A percentile compares a stretch with the other conserved stretches of the same genome.
Evolutionary conservation across 2,888 invertebrate species (phyloP).

Genomic region (Ectemnius continuus): DNA sequence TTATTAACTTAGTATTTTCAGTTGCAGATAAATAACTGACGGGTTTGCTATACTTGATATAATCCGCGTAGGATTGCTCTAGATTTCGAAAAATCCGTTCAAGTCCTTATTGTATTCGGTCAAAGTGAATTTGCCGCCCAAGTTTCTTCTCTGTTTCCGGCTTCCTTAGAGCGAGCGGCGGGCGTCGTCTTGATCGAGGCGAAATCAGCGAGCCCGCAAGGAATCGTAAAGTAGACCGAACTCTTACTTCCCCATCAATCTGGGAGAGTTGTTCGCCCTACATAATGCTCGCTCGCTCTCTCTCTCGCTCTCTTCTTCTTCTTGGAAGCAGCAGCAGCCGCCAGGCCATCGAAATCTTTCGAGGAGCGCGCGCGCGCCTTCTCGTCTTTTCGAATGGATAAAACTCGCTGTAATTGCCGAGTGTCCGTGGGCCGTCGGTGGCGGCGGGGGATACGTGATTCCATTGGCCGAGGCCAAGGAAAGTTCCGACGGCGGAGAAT

Average conservation of each 20-base stretch:
- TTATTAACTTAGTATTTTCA: no score
- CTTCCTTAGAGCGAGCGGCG: no score
- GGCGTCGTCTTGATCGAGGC: no score
- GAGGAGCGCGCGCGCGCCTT: not conserved
- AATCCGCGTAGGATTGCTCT: no score
- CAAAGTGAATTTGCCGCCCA: no score
- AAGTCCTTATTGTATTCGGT: no score
- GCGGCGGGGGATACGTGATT: not conserved
- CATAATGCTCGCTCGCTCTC: constrained; percentile 21
- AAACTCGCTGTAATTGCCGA: constrained; percentile 6
- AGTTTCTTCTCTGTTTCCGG: no score
- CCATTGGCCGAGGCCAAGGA: not conserved
- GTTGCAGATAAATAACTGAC: no score
- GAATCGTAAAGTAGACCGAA: not conserved
- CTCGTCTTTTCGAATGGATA: not conserved
- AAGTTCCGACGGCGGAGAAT: not conserved
- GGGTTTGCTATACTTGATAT: no score
- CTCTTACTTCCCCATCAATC: constrained; percentile 25
- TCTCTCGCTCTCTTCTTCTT: no score
- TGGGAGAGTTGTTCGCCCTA: constrained; percentile 25
- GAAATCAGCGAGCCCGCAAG: no score
- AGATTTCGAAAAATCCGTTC: no score
- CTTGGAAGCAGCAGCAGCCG: not conserved
- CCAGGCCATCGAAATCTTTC: constrained; percentile 2
- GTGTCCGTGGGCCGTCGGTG: not conserved